Percentiles rank a stretch among this genome's conserved stretches.
Evolutionary conservation across 2,797 vertebrate species (phyloP).

Genomic region (Telmatherina bonti): DNA sequence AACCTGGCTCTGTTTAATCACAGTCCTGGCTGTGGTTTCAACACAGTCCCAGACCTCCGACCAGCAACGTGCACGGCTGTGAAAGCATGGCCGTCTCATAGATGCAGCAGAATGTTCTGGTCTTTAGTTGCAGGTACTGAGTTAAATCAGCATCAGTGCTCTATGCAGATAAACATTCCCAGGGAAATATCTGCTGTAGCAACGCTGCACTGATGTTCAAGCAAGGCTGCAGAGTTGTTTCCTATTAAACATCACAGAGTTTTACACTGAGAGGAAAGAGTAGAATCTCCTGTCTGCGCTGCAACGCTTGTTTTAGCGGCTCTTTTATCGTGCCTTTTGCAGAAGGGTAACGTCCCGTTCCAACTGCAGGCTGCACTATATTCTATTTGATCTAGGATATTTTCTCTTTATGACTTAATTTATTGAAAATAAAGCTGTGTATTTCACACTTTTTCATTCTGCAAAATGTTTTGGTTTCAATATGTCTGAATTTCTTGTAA

Average conservation of each 20-base stretch:
- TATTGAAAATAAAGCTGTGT: slow-evolving; percentile 16
- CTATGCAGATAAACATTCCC: slow-evolving; percentile 1
- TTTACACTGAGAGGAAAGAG: slow-evolving; percentile 12
- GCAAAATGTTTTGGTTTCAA: slow-evolving; percentile 11
- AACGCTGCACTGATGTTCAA: no score
- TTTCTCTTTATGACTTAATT: slow-evolving; percentile 28
- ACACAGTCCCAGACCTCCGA: slow-evolving; percentile 21
- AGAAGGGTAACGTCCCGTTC: slow-evolving; percentile 4
- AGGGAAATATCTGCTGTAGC: slow-evolving; percentile 9
- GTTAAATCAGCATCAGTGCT: slow-evolving; percentile 4
- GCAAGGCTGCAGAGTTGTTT: no score
- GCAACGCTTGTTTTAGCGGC: slow-evolving; percentile 6
- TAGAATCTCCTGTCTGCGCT: slow-evolving; percentile 25
- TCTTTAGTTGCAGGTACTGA: neutral
- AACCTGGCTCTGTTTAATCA: no score
- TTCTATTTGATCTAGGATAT: slow-evolving; percentile 25
- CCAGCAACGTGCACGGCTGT: no score
- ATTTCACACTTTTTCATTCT: slow-evolving; percentile 32
- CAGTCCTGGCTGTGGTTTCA: slow-evolving; percentile 4
- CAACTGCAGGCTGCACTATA: slow-evolving; percentile 13
- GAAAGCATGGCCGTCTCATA: no score
- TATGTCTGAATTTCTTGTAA: slow-evolving; percentile 10
- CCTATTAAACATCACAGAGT: neutral
- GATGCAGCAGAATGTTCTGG: no score
- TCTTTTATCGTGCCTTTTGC: slow-evolving; percentile 52